phyloP scores from a whole-genome alignment of 2,888 invertebrate species.

The Dorcus hopei region DNA sequence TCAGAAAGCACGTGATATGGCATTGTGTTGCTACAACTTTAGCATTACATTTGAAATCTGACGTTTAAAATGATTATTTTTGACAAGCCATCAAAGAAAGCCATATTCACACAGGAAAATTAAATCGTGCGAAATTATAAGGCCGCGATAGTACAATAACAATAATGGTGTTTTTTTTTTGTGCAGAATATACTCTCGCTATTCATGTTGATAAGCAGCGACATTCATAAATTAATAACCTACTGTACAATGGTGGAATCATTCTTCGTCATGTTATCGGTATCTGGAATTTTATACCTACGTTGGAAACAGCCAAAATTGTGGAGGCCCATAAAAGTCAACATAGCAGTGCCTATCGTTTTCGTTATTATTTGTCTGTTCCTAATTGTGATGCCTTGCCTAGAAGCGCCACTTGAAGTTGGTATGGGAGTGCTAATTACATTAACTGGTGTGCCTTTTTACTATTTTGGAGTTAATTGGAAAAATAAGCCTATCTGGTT shows the following conservation, averaged over 20 bases:
- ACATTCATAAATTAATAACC: slow-evolving; percentile 83
- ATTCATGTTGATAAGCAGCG: slow-evolving; percentile 78
- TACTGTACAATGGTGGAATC: slow-evolving; percentile 92
- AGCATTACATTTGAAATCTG: too few relatives aligned
- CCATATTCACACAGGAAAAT: too few relatives aligned
- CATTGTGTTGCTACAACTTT: too few relatives aligned
- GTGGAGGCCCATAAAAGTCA: slow-evolving; percentile 80
- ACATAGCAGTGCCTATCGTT: slow-evolving; percentile 61
- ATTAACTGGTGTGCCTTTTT: slow-evolving; percentile 78
- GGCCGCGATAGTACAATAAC: too few relatives aligned
- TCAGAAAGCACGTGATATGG: too few relatives aligned
- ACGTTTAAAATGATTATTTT: too few relatives aligned
- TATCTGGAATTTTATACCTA: slow-evolving; percentile 80
- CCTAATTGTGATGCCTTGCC: slow-evolving; percentile 73
- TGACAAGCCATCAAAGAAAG: too few relatives aligned
- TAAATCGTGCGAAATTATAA: too few relatives aligned
- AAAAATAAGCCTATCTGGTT: slow-evolving; percentile 63
- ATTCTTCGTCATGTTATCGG: slow-evolving; percentile 84
- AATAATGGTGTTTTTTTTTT: slow-evolving; percentile 17
- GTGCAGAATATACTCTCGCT: slow-evolving; percentile 78
- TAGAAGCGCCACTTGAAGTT: slow-evolving; percentile 77
- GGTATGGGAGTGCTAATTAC: slow-evolving; percentile 76
- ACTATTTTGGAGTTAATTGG: slow-evolving; percentile 69
- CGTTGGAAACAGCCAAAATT: slow-evolving; percentile 76
- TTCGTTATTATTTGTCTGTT: slow-evolving; percentile 77